Evolutionary conservation across 1,140 invertebrate species (phyloP).

Genomic region (Calephelis nemesis): DNA sequence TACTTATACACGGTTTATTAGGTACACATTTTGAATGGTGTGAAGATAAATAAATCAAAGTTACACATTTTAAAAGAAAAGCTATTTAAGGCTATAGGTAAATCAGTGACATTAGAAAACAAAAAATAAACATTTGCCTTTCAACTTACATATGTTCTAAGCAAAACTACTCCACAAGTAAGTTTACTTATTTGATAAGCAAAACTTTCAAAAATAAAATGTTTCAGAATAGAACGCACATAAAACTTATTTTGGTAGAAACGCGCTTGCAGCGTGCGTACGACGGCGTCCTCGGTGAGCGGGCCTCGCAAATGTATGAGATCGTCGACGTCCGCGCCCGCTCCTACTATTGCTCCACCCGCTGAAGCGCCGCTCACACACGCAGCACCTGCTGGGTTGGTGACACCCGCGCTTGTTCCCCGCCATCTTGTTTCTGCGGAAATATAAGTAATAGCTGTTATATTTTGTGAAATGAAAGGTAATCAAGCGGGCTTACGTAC

Average conservation of each 20-base stretch:
- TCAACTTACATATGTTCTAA: too few species aligned
- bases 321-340: conserved; percentile 85
- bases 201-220: too few species aligned
- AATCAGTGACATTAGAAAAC: too few species aligned
- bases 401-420: conserved; percentile 31
- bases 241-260: conserved; percentile 93
- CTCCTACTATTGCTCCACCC: conserved; percentile 52
- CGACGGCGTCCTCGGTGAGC: conserved; percentile 95
- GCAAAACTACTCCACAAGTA: too few species aligned
- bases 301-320: conserved; percentile 94
- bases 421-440: conserved; percentile 49
- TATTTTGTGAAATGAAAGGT: too few species aligned
- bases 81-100: too few species aligned
- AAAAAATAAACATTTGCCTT: too few species aligned
- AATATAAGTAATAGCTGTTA: background rate
- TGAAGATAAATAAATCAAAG: too few species aligned
- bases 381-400: conserved; percentile 25
- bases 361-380: conserved; percentile 39
- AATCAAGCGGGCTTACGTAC: too few species aligned
- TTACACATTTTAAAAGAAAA: too few species aligned
- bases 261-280: conserved; percentile 92
- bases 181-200: too few species aligned
- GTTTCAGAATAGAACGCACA: conserved; percentile 82
- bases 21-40: too few species aligned
- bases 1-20: conserved; percentile 56